These are phyloP conservation scores for Calliopsis andreniformis DNA, from an alignment of 1,140 invertebrate species.

Conservation along the genomic window DNA sequence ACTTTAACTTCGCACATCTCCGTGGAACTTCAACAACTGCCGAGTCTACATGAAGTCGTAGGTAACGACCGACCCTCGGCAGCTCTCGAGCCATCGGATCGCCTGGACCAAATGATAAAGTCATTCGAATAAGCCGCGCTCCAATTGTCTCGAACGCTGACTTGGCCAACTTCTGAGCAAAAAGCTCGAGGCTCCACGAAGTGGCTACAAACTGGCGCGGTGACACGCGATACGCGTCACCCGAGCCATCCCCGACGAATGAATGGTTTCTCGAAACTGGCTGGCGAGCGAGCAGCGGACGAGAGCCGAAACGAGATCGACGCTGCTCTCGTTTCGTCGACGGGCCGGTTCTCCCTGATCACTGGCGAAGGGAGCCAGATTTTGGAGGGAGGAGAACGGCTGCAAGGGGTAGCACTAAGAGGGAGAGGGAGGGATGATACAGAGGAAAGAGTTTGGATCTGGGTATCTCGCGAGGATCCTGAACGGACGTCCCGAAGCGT, in stretches of 20 bases:
- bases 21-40: background rate
- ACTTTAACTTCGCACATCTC: slow-evolving; percentile 11
- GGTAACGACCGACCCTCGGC: background rate
- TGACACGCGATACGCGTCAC: slow-evolving; percentile 59
- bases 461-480: slow-evolving; percentile 30
- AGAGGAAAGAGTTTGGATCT: slow-evolving; percentile 17
- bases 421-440: background rate
- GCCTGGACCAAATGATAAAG: slow-evolving; percentile 12
- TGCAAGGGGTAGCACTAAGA: background rate
- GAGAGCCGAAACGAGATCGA: slow-evolving; percentile 40
- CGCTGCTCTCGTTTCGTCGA: slow-evolving; percentile 35
- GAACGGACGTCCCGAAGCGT: slow-evolving; percentile 51
- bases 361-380: background rate
- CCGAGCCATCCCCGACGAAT: slow-evolving; percentile 35
- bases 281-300: slow-evolving; percentile 10
- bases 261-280: slow-evolving; percentile 44
- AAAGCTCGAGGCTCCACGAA: slow-evolving; percentile 20
- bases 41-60: background rate
- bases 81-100: background rate
- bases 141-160: background rate
- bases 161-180: no score
- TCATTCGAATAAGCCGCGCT: background rate
- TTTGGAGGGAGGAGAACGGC: background rate
- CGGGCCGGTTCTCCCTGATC: slow-evolving; percentile 13
- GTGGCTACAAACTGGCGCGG: slow-evolving; percentile 20